Evolutionary conservation across 2,888 invertebrate species (phyloP), one percentile per base, ranked within the genome.

Genomic region (Myopa testacea): DNA sequence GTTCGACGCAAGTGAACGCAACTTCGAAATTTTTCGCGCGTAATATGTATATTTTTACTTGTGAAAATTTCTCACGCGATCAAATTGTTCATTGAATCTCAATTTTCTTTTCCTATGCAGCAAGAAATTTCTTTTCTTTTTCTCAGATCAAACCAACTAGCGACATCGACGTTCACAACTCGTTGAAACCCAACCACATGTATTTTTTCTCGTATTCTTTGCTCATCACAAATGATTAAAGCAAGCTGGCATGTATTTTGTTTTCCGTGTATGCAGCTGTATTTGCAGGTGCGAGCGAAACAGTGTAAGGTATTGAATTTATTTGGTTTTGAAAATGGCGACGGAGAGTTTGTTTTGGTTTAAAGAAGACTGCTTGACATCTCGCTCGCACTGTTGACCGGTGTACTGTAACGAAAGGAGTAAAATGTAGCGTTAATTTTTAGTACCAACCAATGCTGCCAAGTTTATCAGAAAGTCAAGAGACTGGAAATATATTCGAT

Each of bases 111-210:
- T 50, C 50, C 19, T 63, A n/a, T 50, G 34, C 55, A 69, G 50
- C 26, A 69, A 60, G 40, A 74, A 68, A 38, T 45, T 60, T 60
- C 26, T 52, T 26, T 74, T 72, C 34, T 72, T 63, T 26, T 77
- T 40, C 55, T 74, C 69, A 74, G 62, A 74, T 45, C 62, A 62
- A 74, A 78, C 14, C 63, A 50, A 74, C 72, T 67, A 60, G 65
- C 63, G 45, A 68, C 76, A 40, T 55, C 78, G 62, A 74, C 50
- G 63, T 74, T 63, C n/a, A 37, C 71, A 77, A 72, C 71, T 77
- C 77, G 77, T 50, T 72, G 72, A 45, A 58, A 73, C 50, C 34
- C 34, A 74, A 78, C 77, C 78, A 69, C 78, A 78, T 78, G 78
- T 68, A 70, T 68, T 69, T 78, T 78, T 74, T 58, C 68, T 74